Percentiles rank a stretch among this genome's conserved stretches.
Evolutionary conservation across 2,113 vertebrate genomes (phyloP).

Genomic region (Paradisaea rubra): DNA sequence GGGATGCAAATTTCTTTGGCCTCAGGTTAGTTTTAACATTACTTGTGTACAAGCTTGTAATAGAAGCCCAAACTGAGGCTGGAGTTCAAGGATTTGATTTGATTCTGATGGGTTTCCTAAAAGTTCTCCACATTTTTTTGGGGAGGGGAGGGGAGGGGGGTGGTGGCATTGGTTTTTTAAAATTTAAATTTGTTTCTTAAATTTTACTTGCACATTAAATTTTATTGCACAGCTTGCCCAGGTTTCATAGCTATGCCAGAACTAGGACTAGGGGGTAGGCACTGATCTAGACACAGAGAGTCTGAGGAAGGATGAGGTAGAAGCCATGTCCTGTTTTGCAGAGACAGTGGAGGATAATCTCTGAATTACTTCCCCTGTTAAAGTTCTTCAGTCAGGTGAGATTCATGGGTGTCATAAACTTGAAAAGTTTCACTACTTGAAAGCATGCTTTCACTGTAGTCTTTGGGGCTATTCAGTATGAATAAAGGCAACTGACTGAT

Average conservation of each 20-base stretch:
- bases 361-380: slow-evolving; percentile 1
- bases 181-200: neutral
- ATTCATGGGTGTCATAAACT: slow-evolving; percentile 23
- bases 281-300: neutral
- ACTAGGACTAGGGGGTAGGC: neutral
- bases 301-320: neutral
- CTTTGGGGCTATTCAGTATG: neutral
- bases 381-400: neutral
- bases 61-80: neutral
- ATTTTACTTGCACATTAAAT: neutral
- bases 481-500: slow-evolving; percentile 22
- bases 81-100: neutral
- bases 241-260: neutral
- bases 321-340: slow-evolving; percentile 8
- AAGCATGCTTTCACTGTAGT: neutral
- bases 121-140: neutral
- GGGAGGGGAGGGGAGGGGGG: accelerated
- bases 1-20: neutral
- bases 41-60: neutral
- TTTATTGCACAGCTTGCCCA: neutral
- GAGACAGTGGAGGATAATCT: neutral
- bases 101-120: neutral
- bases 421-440: too few relatives aligned
- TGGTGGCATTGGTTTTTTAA: neutral
- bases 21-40: neutral